Evolutionary conservation across 2,113 vertebrate genomes (phyloP).

Genomic region (Ciconia maguari): DNA sequence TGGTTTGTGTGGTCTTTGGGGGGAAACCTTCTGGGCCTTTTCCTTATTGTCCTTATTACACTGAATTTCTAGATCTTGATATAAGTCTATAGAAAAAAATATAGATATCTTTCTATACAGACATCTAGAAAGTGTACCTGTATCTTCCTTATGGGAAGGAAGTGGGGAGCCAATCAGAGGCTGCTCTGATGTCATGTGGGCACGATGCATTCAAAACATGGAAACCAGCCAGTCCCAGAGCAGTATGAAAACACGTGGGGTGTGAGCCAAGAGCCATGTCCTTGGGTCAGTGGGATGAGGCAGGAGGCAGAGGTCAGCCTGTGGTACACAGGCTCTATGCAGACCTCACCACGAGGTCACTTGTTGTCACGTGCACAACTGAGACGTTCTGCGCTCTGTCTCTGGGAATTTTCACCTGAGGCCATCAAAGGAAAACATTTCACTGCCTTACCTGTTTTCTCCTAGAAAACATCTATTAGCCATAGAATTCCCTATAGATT

Average conservation of each 20-base stretch:
- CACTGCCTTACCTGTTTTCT: background rate
- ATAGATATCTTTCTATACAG: background rate
- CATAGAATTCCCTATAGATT: background rate
- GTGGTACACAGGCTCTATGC: background rate
- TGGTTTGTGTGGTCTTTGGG: background rate
- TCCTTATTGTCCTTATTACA: background rate
- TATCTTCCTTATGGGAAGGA: background rate
- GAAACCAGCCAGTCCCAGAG: background rate
- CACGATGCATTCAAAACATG: background rate
- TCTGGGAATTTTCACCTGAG: background rate
- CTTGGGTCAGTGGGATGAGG: background rate
- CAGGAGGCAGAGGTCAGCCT: background rate
- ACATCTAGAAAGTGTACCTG: background rate
- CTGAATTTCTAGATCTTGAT: background rate
- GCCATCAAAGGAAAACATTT: background rate
- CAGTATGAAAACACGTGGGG: background rate
- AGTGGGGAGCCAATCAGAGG: background rate
- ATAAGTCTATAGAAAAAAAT: background rate
- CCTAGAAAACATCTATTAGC: background rate
- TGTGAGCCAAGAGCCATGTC: background rate
- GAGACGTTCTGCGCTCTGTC: background rate
- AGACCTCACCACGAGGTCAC: accelerated
- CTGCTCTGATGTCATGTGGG: background rate
- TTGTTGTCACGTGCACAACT: background rate
- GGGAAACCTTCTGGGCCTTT: background rate